Percentiles rank a stretch among this genome's conserved stretches.
Evolutionary conservation across 2,113 vertebrate genomes (phyloP).

Genomic region (Haliaeetus leucogaster): DNA sequence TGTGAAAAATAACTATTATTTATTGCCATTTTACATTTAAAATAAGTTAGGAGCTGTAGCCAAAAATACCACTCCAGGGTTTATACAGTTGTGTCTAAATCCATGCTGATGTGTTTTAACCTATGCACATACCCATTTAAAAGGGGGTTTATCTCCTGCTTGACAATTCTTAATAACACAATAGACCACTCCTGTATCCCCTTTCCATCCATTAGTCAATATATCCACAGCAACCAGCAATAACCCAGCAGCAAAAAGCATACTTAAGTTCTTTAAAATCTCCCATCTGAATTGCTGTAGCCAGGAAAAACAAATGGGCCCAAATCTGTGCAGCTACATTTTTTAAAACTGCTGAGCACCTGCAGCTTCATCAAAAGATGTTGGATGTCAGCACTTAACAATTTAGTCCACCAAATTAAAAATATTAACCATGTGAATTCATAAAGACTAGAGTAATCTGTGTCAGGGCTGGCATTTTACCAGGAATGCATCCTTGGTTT

Average conservation of each 20-base stretch:
- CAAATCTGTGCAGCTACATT: background rate
- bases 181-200: background rate
- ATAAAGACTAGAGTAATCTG: background rate
- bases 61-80: background rate
- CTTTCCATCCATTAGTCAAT: conserved; percentile 39
- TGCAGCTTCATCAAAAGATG: background rate
- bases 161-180: conserved; percentile 31
- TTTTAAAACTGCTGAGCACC: conserved; percentile 24
- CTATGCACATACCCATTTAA: conserved; percentile 12
- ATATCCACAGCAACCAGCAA: conserved; percentile 48
- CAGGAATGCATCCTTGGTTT: background rate
- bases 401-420: background rate
- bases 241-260: conserved; percentile 53
- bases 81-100: background rate
- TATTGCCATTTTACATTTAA: conserved; percentile 28
- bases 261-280: conserved; percentile 39
- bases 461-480: background rate
- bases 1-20: conserved; percentile 41
- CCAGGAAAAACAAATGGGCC: conserved; percentile 50
- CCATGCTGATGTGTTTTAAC: conserved; percentile 21
- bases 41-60: background rate
- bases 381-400: conserved; percentile 2
- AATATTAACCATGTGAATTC: background rate
- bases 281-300: conserved; percentile 44
- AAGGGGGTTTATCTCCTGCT: conserved; percentile 21